Base-by-base conservation (phyloP, 2,113 vertebrate genomes). In the Tachuris rubrigastra region DNA sequence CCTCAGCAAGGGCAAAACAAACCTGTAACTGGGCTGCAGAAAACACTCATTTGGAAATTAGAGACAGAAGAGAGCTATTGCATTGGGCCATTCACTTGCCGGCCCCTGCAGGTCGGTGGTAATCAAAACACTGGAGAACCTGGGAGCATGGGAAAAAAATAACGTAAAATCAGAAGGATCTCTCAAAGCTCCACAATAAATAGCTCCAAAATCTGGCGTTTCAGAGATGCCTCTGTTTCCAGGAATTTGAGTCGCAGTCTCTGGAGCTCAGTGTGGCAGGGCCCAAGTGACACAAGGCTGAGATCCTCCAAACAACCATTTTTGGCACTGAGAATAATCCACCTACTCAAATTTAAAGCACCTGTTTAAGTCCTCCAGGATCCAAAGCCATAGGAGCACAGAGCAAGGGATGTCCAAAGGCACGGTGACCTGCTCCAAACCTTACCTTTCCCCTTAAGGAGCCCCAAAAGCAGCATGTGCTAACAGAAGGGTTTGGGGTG, bases 101-200 rank as follows among this genome's bases (percentile, higher is more conserved):
- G 65, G 27, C 6, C 11, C 5, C 8, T 44, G 20, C 41, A 28
- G 0, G 0, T 3, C 21, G 12, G 28, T 13, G 56, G 37, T 19
- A 27, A 85, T 46, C 59, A 44, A 68, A 82, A 49, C 53, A 49
- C 31, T 2, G 1, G 27, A 52, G 9, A 78, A 49, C 3, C 7
- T 37, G 21, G 4, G 42, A 66, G 56, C 11, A 14, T 0, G 0
- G 9, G 44, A 9, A 59, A 55, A 20, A 60, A 20, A 22, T 8
- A 4, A 33, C 33, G 24, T 11, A 5, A 42, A 69, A 58, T 33
- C 24, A 41, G n/a, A 69, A 60, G 11, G 24, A 12, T 17, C 21
- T 55, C 14, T 17, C 17, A 56, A 82, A 42, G 8, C 23, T 53
- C 35, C n/a, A 55, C 33, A 83, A 58, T 9, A 72, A 55, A 47